phyloP scores from a whole-genome alignment of 2,113 vertebrate genomes.

The Reinhardtius hippoglossoides region DNA sequence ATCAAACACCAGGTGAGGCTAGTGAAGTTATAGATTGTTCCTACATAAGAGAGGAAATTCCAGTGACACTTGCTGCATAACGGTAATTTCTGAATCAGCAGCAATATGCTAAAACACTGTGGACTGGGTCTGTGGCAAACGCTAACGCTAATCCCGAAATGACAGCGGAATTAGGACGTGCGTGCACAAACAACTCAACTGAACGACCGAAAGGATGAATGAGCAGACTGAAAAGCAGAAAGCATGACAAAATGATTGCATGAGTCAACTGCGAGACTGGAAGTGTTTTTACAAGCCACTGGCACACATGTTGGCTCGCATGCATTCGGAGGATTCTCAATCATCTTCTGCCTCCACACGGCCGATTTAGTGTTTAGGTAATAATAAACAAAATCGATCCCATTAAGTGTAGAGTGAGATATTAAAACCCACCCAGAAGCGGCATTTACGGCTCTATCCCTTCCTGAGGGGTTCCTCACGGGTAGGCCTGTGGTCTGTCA shows the following conservation, averaged over 20 bases:
- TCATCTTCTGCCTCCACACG: slow-evolving; percentile 26
- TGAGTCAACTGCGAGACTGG: slow-evolving; percentile 60
- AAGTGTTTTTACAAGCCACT: slow-evolving; percentile 62
- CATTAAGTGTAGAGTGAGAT: slow-evolving; percentile 49
- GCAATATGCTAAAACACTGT: slow-evolving; percentile 4
- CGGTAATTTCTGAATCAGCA: slow-evolving; percentile 31
- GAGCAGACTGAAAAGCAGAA: neutral
- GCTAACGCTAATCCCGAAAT: neutral
- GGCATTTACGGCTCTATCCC: slow-evolving; percentile 51
- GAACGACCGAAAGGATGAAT: slow-evolving; percentile 18
- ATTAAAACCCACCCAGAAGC: slow-evolving; percentile 72
- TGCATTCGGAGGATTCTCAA: slow-evolving; percentile 38
- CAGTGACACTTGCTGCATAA: slow-evolving; percentile 21
- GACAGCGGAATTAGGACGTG: neutral
- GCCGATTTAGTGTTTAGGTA: slow-evolving; percentile 38
- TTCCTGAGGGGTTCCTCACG: slow-evolving; percentile 59
- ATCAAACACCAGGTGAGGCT: too few relatives aligned
- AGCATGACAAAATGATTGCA: slow-evolving; percentile 38
- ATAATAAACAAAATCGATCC: slow-evolving; percentile 56
- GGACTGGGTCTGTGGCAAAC: neutral
- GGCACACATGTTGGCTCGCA: slow-evolving; percentile 35
- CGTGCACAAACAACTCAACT: slow-evolving; percentile 5
- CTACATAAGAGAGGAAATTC: slow-evolving; percentile 22
- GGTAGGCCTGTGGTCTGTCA: slow-evolving; percentile 76
- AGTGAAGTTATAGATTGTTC: too few relatives aligned